Base-by-base conservation (phyloP, 2,113 vertebrate genomes). In the Neodon shergylaensis region DNA sequence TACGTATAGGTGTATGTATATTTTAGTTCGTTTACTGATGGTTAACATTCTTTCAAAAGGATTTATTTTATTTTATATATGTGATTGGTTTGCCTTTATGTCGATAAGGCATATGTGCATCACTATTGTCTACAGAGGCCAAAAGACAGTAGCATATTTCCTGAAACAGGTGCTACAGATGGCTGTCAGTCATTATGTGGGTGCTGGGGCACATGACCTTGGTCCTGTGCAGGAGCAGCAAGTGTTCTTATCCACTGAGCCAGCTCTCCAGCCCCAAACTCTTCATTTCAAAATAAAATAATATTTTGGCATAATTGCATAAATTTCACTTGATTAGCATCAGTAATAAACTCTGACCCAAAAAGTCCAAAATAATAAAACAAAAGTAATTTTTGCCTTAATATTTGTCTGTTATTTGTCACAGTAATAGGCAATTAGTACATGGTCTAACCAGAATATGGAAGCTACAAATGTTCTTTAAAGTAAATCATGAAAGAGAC, bases 11-110 rank as follows among this genome's bases (percentile, higher is more conserved):
- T 74, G 21, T 63, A 83, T 42, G 12, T 63, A 42, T 42, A 95
- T 42, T 76, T 96, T 92, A 77, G 58, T 83, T 92, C 63, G 17
- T 24, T 95, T 94, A 39, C 79, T 82, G 36, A 39, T 61, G n/a
- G 13, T 12, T 54, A 36, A 22, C 17, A 54, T 54, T 39, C 33
- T 39, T 70, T 70, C 6, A 36, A 36, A 68, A 68, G 17, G 33
- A 17, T 36, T 70, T 70, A 70, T 70, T 58, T 58, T 58, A 58
- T 58, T 36, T 36, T 70, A 70, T 36, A 33, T 68, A 36, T 70
- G 68, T n/a, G 16, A 70, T 70, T 70, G 68, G 33, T 70, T 70
- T 70, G 33, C 33, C 33, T 70, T 70, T 70, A 70, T 70, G 68
- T 19, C 33, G 17, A 19, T 36, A 36, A 70, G 68, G 68, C 14